Conservation (phyloP, 2,888 invertebrate genomes). For the Andrena fulva region DNA sequence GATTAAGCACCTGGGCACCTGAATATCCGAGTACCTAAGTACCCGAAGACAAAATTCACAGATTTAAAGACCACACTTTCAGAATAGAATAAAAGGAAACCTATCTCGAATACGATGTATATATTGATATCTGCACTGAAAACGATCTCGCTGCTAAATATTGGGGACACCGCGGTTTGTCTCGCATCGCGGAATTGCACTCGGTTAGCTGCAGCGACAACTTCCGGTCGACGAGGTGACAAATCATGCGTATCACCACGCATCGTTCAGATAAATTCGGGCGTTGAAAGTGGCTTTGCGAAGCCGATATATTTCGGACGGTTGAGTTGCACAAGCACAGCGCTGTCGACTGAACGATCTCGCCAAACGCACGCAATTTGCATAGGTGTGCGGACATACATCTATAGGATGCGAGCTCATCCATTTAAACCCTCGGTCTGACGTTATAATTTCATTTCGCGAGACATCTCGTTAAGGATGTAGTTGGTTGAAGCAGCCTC, state of each 20-base stretch:
- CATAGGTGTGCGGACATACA: neutral
- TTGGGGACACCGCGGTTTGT: neutral
- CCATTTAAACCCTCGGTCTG: too few species aligned
- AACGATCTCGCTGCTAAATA: slow-evolving; percentile 13
- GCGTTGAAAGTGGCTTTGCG: slow-evolving; percentile 22
- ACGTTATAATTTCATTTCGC: too few species aligned
- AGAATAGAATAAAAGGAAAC: neutral
- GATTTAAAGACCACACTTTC: too few species aligned
- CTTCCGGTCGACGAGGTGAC: slow-evolving; percentile 43
- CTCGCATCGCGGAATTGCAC: slow-evolving; percentile 36
- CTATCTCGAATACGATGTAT: neutral
- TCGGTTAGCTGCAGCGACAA: slow-evolving; percentile 40
- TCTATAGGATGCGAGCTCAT: neutral
- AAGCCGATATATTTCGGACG: slow-evolving; percentile 33
- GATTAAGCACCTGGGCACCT: too few species aligned
- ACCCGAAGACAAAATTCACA: too few species aligned
- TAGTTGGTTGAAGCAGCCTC: too few species aligned
- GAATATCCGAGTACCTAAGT: too few species aligned
- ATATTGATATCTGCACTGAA: neutral
- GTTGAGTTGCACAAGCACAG: slow-evolving; percentile 12
- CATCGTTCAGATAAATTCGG: slow-evolving; percentile 41
- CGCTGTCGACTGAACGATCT: slow-evolving; percentile 21
- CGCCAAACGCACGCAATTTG: slow-evolving; percentile 22
- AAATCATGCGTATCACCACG: slow-evolving; percentile 47
- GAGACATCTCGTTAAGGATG: too few species aligned